Evolutionary conservation across 2,113 vertebrate genomes (phyloP), one percentile per base, ranked within the genome.

Genomic region (Crotophaga sulcirostris): DNA sequence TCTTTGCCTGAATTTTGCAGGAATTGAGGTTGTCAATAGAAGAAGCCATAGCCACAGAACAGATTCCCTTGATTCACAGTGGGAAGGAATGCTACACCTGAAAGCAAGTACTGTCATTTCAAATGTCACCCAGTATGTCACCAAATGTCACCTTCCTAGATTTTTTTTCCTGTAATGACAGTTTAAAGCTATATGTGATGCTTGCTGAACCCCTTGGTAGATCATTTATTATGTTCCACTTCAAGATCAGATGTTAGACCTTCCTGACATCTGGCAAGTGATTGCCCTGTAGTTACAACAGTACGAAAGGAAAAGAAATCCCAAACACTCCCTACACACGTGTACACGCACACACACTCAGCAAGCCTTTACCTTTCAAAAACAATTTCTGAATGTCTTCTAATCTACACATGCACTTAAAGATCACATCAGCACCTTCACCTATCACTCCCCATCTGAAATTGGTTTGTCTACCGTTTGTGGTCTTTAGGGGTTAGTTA

Each of bases 41-140:
- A 80, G 58, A 77, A 96, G 75, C 67, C 83, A 59, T 52, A 92
- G 79, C 44, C 82, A 93, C 90, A 36, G 63, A 25, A 31, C 72
- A 75, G 55, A 36, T 70, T 94, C 33, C 75, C 72, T 60, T 63
- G 82, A 85, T 95, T 92, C 85, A 72, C 93, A 45, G 89, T 90
- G 88, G 90, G 75, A 93, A 44, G 51, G 86, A 96, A 85, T 75
- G 85, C 68, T 84, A 60, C 68, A 80, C 85, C 90, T 96, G 87
- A 92, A 94, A 92, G 79, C 40, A 81, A 96, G 56, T 10, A 79
- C 92, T 92, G 90, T 94, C 88, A 88, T 84, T 96, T 94, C 94
- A 96, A 94, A 96, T 97, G 94, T 94, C 95, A 97, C 83, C 85
- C 85, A 51, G 95, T 95, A 96, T 95, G 94, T 95, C 93, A 94